Conservation (phyloP, 2,797 vertebrate genomes). For the Crypturellus tataupa region DNA sequence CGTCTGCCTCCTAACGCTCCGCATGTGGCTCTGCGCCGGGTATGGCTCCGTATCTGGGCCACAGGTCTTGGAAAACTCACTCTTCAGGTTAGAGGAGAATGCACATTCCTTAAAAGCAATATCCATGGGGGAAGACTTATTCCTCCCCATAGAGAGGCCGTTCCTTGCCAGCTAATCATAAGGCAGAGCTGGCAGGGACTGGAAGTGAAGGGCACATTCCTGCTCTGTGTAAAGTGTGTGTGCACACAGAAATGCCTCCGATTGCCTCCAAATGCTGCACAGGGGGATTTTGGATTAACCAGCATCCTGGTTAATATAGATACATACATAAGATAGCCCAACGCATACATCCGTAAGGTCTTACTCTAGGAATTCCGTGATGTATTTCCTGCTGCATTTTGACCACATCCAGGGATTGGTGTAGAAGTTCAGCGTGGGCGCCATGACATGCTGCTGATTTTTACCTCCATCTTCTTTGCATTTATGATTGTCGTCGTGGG, state of each 20-base stretch:
- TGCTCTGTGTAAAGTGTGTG: background rate
- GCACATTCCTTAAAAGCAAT: slow-evolving; percentile 59
- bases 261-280: background rate
- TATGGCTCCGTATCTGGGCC: background rate
- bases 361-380: slow-evolving; percentile 99
- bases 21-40: background rate
- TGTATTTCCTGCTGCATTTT: slow-evolving; percentile 98
- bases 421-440: slow-evolving; percentile 95
- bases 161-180: slow-evolving; percentile 64
- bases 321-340: background rate
- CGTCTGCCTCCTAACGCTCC: slow-evolving; percentile 46
- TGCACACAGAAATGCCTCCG: background rate
- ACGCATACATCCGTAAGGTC: slow-evolving; percentile 68
- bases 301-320: background rate
- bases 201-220: slow-evolving; percentile 34
- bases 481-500: slow-evolving; percentile 97
- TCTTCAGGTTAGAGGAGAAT: slow-evolving; percentile 51
- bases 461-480: slow-evolving; percentile 96
- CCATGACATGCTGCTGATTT: slow-evolving; percentile 97
- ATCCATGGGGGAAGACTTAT: slow-evolving; percentile 55
- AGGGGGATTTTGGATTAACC: background rate
- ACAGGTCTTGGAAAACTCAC: slow-evolving; percentile 53
- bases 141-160: slow-evolving; percentile 29
- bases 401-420: slow-evolving; percentile 99
- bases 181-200: slow-evolving; percentile 55